Evolutionary conservation across 1,140 invertebrate genomes (phyloP), one percentile per base, ranked within the genome.

Genomic region (Macrosteles quadrilineatus): DNA sequence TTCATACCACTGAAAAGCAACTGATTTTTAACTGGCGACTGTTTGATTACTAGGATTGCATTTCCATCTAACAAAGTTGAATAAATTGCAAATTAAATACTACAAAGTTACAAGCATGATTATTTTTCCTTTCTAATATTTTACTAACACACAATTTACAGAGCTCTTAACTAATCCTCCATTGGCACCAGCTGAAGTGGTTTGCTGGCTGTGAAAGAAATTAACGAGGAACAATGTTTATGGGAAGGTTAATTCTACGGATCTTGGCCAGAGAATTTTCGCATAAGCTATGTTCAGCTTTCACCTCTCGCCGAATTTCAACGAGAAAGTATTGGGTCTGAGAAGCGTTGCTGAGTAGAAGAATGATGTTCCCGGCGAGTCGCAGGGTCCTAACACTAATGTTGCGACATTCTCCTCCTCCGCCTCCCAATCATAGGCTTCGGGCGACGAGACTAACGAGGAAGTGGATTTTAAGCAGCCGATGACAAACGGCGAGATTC

Each of bases 271-370:
- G 47, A 4, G 21, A 50, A 50, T 50, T 50, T 50, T 21, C 47
- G 3, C 47, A 4, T 50, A 21, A 50, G n/a, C 4, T 50, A 50
- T 50, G 14, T 17, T 17, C 21, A n/a, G 47, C 47, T 50, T 50
- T 50, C 47, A 50, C 47, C 47, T 50, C 47, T 50, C 47, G 21
- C 47, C 47, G 21, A 50, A 50, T 50, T 50, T 50, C 3, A 50
- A 21, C 21, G 47, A 19, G 47, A 50, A 50, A 50, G 47, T 50
- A 50, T 19, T 50, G 47, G 47, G 14, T n/a, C 47, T 21, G 21
- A 50, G n/a, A 4, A 50, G 47, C 47, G 47, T 11, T n/a, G n/a
- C n/a, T n/a, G 14, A n/a, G 6, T 19, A 21, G 4, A 21, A 36
- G 32, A 4, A 36, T n/a, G n/a, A n/a, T n/a, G n/a, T n/a, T n/a